Percentiles rank a stretch among this genome's conserved stretches.
These are phyloP conservation scores for Pelusios castaneus DNA, from an alignment of 2,113 vertebrate species.

Conservation along the genomic window DNA sequence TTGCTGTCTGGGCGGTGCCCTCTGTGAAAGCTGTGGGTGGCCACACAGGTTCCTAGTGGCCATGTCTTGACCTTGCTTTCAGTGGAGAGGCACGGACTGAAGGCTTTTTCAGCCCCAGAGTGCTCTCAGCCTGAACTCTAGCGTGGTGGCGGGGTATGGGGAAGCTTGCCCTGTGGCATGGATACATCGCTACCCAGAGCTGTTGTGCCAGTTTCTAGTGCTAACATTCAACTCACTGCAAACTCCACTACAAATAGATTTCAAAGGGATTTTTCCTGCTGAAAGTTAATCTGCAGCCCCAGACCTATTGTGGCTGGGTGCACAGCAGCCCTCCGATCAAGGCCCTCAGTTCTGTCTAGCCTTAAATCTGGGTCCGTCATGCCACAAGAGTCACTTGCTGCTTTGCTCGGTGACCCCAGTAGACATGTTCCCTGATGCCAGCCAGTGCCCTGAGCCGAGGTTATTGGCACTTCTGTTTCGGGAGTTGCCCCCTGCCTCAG, in stretches of 20 bases:
- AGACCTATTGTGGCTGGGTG: background rate
- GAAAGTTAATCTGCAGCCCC: background rate
- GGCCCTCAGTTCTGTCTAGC: rapidly evolving
- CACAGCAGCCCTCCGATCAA: background rate
- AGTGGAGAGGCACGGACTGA: background rate
- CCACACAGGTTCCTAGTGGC: background rate
- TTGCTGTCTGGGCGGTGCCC: background rate
- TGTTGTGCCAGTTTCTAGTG: background rate
- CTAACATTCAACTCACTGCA: background rate
- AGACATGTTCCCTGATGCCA: rapidly evolving
- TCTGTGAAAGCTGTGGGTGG: background rate
- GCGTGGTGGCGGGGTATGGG: rapidly evolving
- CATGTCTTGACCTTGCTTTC: rapidly evolving
- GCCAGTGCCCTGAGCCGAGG: background rate
- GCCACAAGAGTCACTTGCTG: background rate
- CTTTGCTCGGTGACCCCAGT: background rate
- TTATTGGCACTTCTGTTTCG: rapidly evolving
- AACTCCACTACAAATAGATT: background rate
- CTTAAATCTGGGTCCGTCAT: background rate
- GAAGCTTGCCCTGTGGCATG: background rate
- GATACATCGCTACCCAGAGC: background rate
- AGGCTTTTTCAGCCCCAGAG: too few relatives aligned
- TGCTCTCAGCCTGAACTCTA: background rate
- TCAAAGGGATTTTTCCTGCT: background rate
- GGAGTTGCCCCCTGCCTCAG: background rate